Base-by-base conservation (phyloP, 2,888 invertebrate genomes). In the Tridacna gigas region DNA sequence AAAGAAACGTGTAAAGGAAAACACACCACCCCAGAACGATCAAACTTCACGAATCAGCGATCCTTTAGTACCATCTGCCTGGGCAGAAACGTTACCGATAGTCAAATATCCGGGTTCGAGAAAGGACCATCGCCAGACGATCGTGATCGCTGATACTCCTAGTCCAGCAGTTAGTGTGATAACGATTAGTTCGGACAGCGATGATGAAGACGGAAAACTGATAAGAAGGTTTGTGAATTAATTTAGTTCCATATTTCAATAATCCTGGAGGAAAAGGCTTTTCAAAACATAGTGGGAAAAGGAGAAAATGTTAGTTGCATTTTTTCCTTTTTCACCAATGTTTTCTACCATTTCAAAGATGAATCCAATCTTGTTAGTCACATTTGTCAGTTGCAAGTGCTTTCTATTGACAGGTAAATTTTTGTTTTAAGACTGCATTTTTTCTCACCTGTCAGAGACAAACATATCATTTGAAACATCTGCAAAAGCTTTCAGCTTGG, bases 1-100 rank as follows among this genome's bases (percentile, higher is more conserved):
- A 45, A 99, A 99, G 96, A 99, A 99, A 95, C 96, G 99, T 25
- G 98, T 99, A 66, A 99, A 99, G 95, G 99, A 99, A 94, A 98
- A 98, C 93, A 98, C 98, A 37, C 98, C 98, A 37, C 98, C 95
- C 15, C 89, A 89, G 78, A 74, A 78, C 71, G 71, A 79, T n/a
- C 45, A 77, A 71, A 83, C 63, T 67, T 66, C 73, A 60, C 78
- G 77, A 25, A 77, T 63, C 56, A 88, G 84, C 18, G 90, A 89
- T 25, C 81, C 89, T 47, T 86, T 89, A 15, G 82, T 86, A 25
- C 86, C 90, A 13, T 83, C 86, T 66, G 88, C 90, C 51, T 90
- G 89, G 91, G 82, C 89, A 11, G 87, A 83, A 67, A 80, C 86
- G 15, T 71, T 86, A 20, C 84, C 88, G 0, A 82, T 84, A n/a